A percentile compares a stretch with the other conserved stretches of the same genome.
Conservation (phyloP, 1,140 invertebrate species). For the Anastatus disparis region DNA sequence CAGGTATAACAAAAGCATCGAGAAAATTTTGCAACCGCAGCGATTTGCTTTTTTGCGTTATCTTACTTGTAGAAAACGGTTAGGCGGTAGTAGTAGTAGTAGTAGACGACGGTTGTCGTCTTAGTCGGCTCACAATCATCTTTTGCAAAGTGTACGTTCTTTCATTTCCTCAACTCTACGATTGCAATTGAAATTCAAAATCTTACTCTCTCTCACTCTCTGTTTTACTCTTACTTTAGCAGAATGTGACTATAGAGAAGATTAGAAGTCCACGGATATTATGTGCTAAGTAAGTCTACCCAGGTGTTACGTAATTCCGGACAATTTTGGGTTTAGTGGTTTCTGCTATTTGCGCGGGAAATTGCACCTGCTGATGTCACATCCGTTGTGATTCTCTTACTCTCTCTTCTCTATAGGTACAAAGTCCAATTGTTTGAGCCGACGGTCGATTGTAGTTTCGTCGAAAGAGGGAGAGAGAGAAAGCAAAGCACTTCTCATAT, state of each 20-base stretch:
- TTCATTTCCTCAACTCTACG: slow-evolving; percentile 36
- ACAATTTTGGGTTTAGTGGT: slow-evolving; percentile 63
- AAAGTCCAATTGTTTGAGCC: slow-evolving; percentile 30
- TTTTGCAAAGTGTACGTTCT: slow-evolving; percentile 34
- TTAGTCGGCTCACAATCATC: no score
- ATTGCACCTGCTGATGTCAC: slow-evolving; percentile 64
- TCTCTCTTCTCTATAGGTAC: background rate
- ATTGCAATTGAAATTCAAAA: slow-evolving; percentile 39
- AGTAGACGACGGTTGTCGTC: background rate
- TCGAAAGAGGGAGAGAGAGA: no score
- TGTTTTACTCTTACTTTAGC: no score
- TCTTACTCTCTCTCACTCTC: background rate
- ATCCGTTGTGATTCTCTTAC: slow-evolving; percentile 55
- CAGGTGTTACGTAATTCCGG: slow-evolving; percentile 55
- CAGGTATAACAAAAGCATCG: no score
- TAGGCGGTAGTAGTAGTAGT: background rate
- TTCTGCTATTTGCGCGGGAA: slow-evolving; percentile 63
- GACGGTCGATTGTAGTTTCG: slow-evolving; percentile 39
- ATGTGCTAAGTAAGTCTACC: slow-evolving; percentile 58
- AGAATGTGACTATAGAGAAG: slow-evolving; percentile 16
- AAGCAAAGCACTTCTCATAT: background rate
- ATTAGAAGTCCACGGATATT: slow-evolving; percentile 48
- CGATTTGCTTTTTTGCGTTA: no score
- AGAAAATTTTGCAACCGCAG: background rate
- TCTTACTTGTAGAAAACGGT: no score